Conservation (phyloP, 2,113 vertebrate genomes). For the Rhinolophus sinicus region DNA sequence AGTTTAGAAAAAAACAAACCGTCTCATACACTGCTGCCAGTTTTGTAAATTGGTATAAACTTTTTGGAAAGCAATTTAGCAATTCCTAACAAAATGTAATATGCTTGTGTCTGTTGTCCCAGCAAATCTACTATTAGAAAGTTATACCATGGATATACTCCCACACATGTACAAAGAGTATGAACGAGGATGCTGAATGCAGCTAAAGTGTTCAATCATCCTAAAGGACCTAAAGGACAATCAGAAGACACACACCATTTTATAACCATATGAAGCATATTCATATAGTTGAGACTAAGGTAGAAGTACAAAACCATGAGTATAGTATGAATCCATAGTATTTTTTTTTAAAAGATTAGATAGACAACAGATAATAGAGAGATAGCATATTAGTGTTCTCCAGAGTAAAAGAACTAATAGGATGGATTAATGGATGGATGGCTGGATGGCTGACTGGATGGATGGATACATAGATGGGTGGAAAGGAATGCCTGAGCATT, state of each 20-base stretch:
- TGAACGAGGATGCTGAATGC: background rate
- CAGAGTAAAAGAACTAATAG: background rate
- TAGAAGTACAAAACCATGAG: background rate
- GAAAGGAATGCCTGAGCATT: background rate
- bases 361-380: background rate
- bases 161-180: background rate
- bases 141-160: rapidly evolving
- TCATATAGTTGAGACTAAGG: background rate
- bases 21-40: background rate
- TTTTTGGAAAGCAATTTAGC: conserved; percentile 38
- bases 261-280: rapidly evolving
- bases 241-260: background rate
- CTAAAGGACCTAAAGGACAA: background rate
- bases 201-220: background rate
- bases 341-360: background rate
- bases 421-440: background rate
- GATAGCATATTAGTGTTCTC: background rate
- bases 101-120: background rate
- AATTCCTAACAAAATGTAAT: background rate
- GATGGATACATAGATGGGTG: background rate
- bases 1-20: conserved; percentile 38
- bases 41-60: conserved; percentile 22
- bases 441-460: rapidly evolving
- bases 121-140: background rate
- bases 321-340: background rate